Percentiles rank a stretch among this genome's conserved stretches.
Evolutionary conservation across 1,140 invertebrate genomes (phyloP).

Genomic region (Eumeta japonica): DNA sequence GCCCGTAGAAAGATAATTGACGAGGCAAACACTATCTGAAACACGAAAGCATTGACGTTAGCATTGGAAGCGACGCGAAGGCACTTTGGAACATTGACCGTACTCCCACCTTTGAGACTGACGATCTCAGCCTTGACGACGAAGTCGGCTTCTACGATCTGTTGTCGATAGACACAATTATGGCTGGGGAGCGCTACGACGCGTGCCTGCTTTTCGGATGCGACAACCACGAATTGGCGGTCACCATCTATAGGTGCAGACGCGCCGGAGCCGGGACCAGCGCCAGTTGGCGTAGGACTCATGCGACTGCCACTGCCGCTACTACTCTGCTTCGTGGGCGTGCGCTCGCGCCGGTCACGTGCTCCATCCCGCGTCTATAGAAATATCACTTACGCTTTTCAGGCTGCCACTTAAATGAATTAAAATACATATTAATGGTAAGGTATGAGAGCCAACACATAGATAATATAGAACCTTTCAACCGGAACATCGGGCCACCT

Average conservation of each 20-base stretch:
- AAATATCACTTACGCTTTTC: constrained; percentile 2
- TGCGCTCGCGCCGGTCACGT: constrained; percentile 46
- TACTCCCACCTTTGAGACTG: constrained; percentile 77
- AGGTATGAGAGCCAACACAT: constrained; percentile 90
- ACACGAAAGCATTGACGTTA: constrained; percentile 20
- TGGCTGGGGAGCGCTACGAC: constrained; percentile 93
- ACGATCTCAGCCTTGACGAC: constrained; percentile 94
- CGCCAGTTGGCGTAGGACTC: constrained; percentile 68
- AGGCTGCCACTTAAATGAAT: no score
- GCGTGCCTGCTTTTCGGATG: constrained; percentile 92
- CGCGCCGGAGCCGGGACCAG: constrained; percentile 49
- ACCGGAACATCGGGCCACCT: constrained; percentile 90
- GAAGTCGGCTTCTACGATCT: constrained; percentile 84
- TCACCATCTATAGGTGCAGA: constrained; percentile 66
- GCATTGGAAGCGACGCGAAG: background rate
- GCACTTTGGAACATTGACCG: background rate
- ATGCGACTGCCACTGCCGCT: constrained; percentile 60
- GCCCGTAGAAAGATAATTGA: constrained; percentile 91
- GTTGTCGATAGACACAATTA: constrained; percentile 84
- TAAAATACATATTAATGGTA: no score
- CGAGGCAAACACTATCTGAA: constrained; percentile 90
- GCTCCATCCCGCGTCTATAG: constrained; percentile 15
- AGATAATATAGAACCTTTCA: constrained; percentile 89
- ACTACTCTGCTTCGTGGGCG: constrained; percentile 63
- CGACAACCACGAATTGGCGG: constrained; percentile 89